Percentiles rank a stretch among this genome's conserved stretches.
Conservation (phyloP, 2,113 vertebrate genomes). For the Phalacrocorax aristotelis region DNA sequence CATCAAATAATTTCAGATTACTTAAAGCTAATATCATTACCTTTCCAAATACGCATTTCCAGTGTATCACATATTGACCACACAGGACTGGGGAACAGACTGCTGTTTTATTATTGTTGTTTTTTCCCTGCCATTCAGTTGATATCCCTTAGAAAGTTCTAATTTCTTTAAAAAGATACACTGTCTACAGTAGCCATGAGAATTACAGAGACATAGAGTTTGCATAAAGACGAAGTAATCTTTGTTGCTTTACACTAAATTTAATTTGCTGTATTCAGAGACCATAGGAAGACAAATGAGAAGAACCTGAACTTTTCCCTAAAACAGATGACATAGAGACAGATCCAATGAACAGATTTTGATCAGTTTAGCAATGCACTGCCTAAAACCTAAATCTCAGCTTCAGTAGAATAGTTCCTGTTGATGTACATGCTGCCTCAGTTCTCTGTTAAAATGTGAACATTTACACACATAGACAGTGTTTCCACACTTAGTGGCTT, state of each 20-base stretch:
- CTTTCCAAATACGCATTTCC: neutral
- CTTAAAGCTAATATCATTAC: neutral
- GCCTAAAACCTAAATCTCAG: neutral
- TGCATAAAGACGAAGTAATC: neutral
- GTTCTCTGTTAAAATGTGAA: neutral
- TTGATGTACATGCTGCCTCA: neutral
- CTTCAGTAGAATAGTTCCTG: neutral
- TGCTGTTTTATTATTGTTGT: neutral
- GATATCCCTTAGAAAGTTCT: neutral
- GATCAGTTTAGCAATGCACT: neutral
- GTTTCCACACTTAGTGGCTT: neutral
- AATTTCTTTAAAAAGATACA: neutral
- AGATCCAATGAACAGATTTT: neutral
- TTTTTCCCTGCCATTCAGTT: neutral
- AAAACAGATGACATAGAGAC: neutral
- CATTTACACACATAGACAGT: neutral
- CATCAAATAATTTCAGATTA: neutral
- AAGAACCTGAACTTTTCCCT: neutral
- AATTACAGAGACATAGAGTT: neutral
- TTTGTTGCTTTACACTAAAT: neutral
- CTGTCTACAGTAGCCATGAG: neutral
- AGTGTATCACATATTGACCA: fast-evolving
- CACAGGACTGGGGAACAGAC: neutral
- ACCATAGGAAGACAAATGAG: neutral
- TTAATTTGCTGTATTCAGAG: neutral